phyloP scores from a whole-genome alignment of 1,140 invertebrate species.

The Teleogryllus occipitalis region DNA sequence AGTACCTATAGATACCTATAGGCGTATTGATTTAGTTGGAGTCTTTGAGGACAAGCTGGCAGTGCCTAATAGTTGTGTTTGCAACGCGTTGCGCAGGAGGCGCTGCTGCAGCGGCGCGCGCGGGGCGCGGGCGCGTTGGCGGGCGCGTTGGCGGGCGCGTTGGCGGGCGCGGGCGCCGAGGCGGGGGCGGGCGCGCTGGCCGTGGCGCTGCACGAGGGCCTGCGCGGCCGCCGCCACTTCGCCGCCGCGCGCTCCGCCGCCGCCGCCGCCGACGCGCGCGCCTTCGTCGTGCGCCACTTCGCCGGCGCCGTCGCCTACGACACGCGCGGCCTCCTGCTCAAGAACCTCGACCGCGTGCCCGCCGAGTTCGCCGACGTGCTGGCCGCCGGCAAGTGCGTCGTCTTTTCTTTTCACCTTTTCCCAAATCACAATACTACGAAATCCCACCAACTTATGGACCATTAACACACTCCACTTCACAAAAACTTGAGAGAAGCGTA shows the following conservation, averaged over 20 bases:
- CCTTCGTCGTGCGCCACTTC: constrained; percentile 37
- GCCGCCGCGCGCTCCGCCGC: constrained; percentile 11
- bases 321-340: constrained; percentile 33
- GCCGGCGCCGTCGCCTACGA: constrained; percentile 36
- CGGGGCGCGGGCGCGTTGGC: no score
- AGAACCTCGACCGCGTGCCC: constrained; percentile 38
- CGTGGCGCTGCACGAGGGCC: constrained; percentile 26
- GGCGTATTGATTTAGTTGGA: no score
- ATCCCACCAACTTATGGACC: no score
- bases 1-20: no score
- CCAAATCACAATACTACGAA: no score
- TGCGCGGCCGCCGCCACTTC: neutral
- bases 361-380: neutral
- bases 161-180: constrained; percentile 18
- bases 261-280: constrained; percentile 20
- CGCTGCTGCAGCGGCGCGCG: neutral
- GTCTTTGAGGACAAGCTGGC: no score
- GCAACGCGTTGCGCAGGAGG: constrained; percentile 20
- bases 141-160: no score
- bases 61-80: no score
- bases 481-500: no score
- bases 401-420: no score
- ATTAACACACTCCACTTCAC: no score
- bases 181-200: constrained; percentile 26
- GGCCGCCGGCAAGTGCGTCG: neutral